phyloP scores from a whole-genome alignment of 2,797 vertebrate species.

The Linurgus olivaceus region DNA sequence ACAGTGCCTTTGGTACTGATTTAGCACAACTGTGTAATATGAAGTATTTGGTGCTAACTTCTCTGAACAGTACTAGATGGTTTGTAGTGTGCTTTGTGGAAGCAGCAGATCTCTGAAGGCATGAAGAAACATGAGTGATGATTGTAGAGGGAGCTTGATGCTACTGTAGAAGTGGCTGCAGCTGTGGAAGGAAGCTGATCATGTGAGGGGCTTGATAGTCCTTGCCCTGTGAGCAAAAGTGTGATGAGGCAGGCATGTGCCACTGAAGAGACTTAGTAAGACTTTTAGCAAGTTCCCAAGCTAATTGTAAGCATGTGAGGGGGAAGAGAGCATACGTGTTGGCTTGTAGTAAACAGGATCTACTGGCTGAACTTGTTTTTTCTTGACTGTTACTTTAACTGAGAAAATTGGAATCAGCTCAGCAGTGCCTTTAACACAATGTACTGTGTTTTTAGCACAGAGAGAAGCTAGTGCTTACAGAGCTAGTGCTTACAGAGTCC shows the following conservation, averaged over 20 bases:
- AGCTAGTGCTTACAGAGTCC: not conserved
- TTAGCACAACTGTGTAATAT: not conserved
- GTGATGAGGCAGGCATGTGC: not conserved
- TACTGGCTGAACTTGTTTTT: not conserved
- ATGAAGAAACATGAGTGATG: not conserved
- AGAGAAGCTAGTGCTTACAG: not conserved
- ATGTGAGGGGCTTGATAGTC: not conserved
- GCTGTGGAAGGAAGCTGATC: not conserved
- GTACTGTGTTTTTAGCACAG: not conserved
- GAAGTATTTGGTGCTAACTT: not conserved
- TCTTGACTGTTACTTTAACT: not conserved
- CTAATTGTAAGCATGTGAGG: not conserved
- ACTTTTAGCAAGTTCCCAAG: not conserved
- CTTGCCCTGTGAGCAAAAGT: not conserved
- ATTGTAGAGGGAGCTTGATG: not conserved
- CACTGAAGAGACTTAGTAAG: not conserved
- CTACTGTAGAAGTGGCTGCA: not conserved
- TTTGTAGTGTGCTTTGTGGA: not conserved
- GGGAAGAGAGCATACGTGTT: fast-evolving
- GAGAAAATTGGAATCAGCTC: not conserved
- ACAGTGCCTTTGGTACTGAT: not conserved
- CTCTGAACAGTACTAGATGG: not conserved
- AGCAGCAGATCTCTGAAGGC: not conserved
- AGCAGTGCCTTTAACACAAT: fast-evolving
- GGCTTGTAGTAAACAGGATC: not conserved